phyloP scores from a whole-genome alignment of 2,113 vertebrate species.

The Odontophorus gujanensis region DNA sequence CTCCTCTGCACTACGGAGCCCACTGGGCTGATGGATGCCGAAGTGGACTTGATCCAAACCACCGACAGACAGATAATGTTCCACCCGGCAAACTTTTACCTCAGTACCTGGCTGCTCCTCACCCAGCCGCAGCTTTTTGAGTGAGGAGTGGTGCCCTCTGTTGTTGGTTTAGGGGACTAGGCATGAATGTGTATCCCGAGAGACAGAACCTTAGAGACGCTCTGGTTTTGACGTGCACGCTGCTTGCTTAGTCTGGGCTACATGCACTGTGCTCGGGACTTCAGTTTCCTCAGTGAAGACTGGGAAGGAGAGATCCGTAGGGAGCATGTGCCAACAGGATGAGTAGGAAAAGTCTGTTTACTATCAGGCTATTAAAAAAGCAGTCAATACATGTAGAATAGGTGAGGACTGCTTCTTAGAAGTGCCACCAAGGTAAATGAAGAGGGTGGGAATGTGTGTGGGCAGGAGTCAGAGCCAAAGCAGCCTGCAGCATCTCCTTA shows the following conservation, averaged over 20 bases:
- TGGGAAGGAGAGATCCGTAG: background rate
- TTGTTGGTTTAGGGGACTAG: background rate
- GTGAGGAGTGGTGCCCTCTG: slow-evolving; percentile 30
- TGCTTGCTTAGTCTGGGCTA: background rate
- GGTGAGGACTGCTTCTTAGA: background rate
- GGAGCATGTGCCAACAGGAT: background rate
- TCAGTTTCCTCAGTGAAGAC: background rate
- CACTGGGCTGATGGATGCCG: background rate
- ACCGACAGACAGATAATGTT: background rate
- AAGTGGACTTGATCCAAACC: background rate
- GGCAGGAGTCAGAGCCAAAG: background rate
- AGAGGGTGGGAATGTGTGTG: background rate
- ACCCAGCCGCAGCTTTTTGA: background rate
- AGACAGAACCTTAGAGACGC: background rate
- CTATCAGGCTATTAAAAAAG: background rate
- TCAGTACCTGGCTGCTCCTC: background rate
- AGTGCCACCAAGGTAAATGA: background rate
- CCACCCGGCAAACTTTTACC: background rate
- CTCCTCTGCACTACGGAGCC: background rate
- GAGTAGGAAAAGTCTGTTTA: background rate
- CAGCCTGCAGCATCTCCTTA: background rate
- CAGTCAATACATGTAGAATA: background rate
- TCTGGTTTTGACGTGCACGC: background rate
- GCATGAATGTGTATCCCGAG: rapidly evolving
- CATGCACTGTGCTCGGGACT: background rate